Evolutionary conservation across 37 sponge, comb jelly and placozoan genomes (phyloP).

Genomic region (Aphrocallistes beatrix): DNA sequence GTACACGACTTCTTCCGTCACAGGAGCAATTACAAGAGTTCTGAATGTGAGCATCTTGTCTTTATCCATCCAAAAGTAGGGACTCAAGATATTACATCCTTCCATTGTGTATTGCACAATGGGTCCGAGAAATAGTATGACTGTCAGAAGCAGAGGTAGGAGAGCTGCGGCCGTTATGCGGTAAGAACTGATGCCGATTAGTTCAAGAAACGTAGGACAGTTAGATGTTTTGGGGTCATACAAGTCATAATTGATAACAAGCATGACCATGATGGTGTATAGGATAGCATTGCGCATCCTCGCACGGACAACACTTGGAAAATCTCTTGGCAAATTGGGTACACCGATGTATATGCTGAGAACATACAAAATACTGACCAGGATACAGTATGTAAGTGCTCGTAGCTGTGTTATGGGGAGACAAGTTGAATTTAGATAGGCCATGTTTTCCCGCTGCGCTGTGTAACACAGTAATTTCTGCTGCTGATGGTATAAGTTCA

Average conservation of each 20-base stretch:
- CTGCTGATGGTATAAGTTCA: too few species aligned
- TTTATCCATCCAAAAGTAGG: not conserved
- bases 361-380: not conserved
- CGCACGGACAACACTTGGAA: slow-evolving; percentile 17
- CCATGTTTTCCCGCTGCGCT: not conserved
- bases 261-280: not conserved
- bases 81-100: not conserved
- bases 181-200: not conserved
- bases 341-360: not conserved
- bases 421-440: not conserved
- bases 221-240: not conserved
- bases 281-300: not conserved
- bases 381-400: not conserved
- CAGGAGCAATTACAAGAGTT: slow-evolving; percentile 65
- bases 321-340: not conserved
- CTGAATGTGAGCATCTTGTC: slow-evolving; percentile 32
- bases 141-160: slow-evolving; percentile 29
- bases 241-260: not conserved
- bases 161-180: not conserved
- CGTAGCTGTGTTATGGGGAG: not conserved
- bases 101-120: slow-evolving; percentile 27
- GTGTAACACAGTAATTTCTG: too few species aligned
- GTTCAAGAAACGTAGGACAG: not conserved
- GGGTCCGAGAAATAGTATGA: slow-evolving; percentile 37
- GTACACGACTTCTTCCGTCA: slow-evolving; percentile 80